These are phyloP conservation scores for Strigamia transsilvanica DNA, from an alignment of 2,888 invertebrate genomes.

Conservation along the genomic window DNA sequence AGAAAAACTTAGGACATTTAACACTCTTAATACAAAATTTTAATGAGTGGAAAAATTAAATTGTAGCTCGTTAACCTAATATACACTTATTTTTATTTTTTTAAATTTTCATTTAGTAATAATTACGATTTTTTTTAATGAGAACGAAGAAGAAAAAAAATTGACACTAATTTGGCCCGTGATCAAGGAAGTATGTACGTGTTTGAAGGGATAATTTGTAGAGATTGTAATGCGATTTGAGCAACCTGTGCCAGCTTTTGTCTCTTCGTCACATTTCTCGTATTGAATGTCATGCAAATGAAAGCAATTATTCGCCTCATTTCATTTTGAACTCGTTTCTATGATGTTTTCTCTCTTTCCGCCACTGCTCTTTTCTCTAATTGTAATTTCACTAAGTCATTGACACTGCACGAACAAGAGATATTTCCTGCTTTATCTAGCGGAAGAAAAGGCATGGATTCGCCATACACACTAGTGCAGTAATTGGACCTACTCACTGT, in stretches of 20 bases:
- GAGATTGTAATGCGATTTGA: constrained; percentile 14
- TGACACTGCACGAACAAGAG: constrained; percentile 26
- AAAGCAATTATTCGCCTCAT: constrained; percentile 30
- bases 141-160: not conserved
- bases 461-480: not conserved
- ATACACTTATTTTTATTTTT: not conserved
- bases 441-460: constrained; percentile 25
- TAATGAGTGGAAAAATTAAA: constrained; percentile 1
- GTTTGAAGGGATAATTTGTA: constrained; percentile 26
- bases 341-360: constrained; percentile 21
- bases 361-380: constrained; percentile 30
- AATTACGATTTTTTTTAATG: not conserved
- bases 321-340: constrained; percentile 11
- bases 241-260: constrained; percentile 30
- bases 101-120: not conserved
- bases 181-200: constrained; percentile 21
- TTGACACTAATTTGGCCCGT: constrained; percentile 21
- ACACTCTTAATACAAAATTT: not conserved
- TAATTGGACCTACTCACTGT: constrained; percentile 13
- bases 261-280: constrained; percentile 30
- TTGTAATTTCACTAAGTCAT: constrained; percentile 30
- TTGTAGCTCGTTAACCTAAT: constrained; percentile 2
- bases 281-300: constrained; percentile 30
- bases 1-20: too few relatives aligned
- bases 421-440: constrained; percentile 26